Conservation (phyloP, 1,140 invertebrate species). For the Bombus cullumanus region DNA sequence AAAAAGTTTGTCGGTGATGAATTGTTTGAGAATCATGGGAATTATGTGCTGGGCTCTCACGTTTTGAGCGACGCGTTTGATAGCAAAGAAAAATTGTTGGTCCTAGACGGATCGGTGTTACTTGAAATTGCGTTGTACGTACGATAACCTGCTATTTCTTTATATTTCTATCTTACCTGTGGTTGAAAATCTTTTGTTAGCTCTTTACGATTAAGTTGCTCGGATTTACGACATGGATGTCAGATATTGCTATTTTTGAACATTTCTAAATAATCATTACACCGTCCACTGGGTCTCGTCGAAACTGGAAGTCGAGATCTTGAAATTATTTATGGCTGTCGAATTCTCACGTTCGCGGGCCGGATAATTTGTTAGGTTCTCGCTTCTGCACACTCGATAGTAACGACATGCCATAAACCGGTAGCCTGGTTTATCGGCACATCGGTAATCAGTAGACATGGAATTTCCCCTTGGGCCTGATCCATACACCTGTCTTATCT, state of each 20-base stretch:
- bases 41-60: too few species aligned
- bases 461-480: neutral
- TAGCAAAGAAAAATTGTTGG: neutral
- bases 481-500: neutral
- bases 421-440: neutral
- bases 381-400: neutral
- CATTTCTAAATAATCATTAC: neutral
- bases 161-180: too few species aligned
- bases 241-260: neutral
- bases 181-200: too few species aligned
- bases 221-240: too few species aligned
- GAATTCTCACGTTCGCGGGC: neutral
- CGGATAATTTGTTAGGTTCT: neutral
- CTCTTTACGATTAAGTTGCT: neutral
- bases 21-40: neutral
- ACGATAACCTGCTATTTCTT: neutral
- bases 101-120: too few species aligned
- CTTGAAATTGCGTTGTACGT: neutral
- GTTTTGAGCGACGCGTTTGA: neutral
- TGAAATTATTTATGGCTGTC: too few species aligned
- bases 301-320: neutral
- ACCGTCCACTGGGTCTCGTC: neutral
- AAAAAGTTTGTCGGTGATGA: neutral
- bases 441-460: neutral
- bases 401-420: neutral